These are phyloP conservation scores for Protobothrops mucrosquamatus DNA, from an alignment of 2,113 vertebrate species.

Conservation along the genomic window DNA sequence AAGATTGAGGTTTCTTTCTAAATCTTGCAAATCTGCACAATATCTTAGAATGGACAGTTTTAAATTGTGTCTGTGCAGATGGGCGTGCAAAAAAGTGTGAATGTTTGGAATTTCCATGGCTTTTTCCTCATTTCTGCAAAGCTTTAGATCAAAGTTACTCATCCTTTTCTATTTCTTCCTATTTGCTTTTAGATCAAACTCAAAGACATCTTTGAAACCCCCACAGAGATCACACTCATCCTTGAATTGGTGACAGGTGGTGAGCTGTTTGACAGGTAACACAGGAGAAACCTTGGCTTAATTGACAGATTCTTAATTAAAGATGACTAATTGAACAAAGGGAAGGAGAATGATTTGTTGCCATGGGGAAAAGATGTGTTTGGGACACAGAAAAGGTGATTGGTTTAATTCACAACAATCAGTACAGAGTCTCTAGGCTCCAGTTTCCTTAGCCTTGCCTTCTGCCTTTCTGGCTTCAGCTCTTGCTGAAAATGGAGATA, in stretches of 20 bases:
- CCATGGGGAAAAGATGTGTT: neutral
- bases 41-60: neutral
- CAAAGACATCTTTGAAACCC: constrained; percentile 89
- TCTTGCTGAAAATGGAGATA: neutral
- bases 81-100: neutral
- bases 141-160: neutral
- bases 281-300: neutral
- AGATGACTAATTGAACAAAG: neutral
- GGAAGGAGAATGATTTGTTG: neutral
- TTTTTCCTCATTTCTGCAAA: neutral
- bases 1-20: neutral
- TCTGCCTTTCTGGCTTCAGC: no score
- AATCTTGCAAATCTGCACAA: no score
- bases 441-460: neutral
- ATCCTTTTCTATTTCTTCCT: neutral
- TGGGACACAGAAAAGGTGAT: neutral
- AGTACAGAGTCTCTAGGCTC: neutral
- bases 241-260: constrained; percentile 88
- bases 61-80: neutral
- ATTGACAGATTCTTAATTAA: constrained; percentile 9
- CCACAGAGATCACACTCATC: constrained; percentile 80
- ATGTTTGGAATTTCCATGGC: neutral
- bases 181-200: constrained; percentile 76
- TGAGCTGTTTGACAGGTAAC: constrained; percentile 87
- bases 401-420: neutral